phyloP scores from a whole-genome alignment of 2,113 vertebrate genomes.

The Casuarius casuarius region DNA sequence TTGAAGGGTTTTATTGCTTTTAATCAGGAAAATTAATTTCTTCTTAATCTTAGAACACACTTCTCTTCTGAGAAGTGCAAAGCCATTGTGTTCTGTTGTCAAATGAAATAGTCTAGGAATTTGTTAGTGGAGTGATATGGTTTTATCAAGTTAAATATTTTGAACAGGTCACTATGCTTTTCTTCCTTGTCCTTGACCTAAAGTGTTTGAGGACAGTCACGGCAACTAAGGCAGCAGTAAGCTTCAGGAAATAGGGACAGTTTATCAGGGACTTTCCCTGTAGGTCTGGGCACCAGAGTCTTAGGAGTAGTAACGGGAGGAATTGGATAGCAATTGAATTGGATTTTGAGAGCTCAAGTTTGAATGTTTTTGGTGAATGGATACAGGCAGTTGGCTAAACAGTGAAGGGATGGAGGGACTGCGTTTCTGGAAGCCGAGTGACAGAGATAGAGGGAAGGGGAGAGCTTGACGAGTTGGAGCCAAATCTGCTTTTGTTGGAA shows the following conservation, averaged over 20 bases:
- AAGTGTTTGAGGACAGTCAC: not conserved
- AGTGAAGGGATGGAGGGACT: not conserved
- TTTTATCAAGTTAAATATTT: not conserved
- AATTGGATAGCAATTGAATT: not conserved
- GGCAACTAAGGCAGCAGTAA: not conserved
- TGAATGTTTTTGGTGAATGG: rapidly evolving
- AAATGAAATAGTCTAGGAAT: not conserved
- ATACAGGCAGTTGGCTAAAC: not conserved
- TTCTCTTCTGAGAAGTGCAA: not conserved
- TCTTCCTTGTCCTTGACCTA: not conserved
- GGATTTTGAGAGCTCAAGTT: not conserved
- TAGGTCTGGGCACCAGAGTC: not conserved
- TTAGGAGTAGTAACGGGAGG: not conserved
- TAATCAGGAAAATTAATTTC: not conserved
- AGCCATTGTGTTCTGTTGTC: not conserved
- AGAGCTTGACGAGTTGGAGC: not conserved
- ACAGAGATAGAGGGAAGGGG: not conserved
- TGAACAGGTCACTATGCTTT: not conserved
- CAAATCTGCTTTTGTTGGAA: not conserved
- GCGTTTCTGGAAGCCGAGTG: not conserved
- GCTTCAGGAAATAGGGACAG: not conserved
- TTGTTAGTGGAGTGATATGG: not conserved
- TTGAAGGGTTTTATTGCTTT: not conserved
- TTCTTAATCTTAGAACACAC: not conserved
- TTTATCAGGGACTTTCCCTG: rapidly evolving